Evolutionary conservation across 2,888 invertebrate genomes (phyloP).

Genomic region (Agriotes lineatus): DNA sequence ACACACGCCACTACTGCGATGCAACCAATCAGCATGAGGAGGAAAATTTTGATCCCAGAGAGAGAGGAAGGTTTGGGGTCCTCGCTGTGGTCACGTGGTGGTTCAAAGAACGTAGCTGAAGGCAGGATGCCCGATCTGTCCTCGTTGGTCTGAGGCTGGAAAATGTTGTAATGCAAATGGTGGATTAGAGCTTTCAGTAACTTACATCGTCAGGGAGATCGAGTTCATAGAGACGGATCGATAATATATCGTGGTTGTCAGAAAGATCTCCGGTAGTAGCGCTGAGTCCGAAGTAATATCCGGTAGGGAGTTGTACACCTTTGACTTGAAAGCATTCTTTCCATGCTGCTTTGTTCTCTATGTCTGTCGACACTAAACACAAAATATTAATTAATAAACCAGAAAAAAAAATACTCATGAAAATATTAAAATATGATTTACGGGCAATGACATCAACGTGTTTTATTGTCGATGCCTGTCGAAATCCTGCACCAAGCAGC

Average conservation of each 20-base stretch:
- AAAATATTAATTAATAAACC: too few relatives aligned
- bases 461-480: too few relatives aligned
- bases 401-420: too few relatives aligned
- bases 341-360: conserved; percentile 94
- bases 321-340: conserved; percentile 91
- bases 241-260: conserved; percentile 95
- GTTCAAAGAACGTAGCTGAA: conserved; percentile 88
- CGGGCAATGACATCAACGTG: too few relatives aligned
- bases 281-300: conserved; percentile 93
- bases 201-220: conserved; percentile 79
- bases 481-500: too few relatives aligned
- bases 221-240: conserved; percentile 92
- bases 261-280: conserved; percentile 97
- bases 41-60: conserved; percentile 92
- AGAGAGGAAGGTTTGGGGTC: conserved; percentile 88
- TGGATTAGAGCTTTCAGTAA: not conserved
- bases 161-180: conserved; percentile 32
- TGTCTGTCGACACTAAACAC: conserved; percentile 85
- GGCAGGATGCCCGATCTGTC: conserved; percentile 89
- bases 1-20: conserved; percentile 86
- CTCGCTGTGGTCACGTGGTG: conserved; percentile 91
- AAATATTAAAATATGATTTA: too few relatives aligned
- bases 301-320: conserved; percentile 92
- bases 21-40: conserved; percentile 87
- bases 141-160: conserved; percentile 73